A percentile compares a stretch with the other conserved stretches of the same genome.
phyloP scores from a whole-genome alignment of 2,797 vertebrate species.

The Chaetodon trifasciatus region DNA sequence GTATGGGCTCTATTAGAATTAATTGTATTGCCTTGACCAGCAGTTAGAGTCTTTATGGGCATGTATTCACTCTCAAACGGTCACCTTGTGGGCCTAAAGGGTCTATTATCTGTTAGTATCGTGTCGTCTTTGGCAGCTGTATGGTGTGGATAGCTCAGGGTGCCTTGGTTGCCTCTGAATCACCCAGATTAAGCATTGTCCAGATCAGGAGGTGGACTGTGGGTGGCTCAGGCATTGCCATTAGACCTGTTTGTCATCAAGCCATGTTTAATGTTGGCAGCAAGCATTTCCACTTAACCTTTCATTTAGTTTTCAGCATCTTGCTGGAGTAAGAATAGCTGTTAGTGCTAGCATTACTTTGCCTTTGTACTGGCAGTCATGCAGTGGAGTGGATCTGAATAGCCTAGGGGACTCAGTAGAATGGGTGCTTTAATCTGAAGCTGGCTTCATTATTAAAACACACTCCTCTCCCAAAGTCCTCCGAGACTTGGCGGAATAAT shows the following conservation, averaged over 20 bases:
- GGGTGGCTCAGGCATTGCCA: neutral
- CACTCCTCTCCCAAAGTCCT: slow-evolving; percentile 72
- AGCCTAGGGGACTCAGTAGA: slow-evolving; percentile 62
- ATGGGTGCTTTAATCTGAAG: slow-evolving; percentile 78
- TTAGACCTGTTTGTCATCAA: slow-evolving; percentile 27
- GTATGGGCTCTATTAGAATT: slow-evolving; percentile 17
- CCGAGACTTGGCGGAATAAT: slow-evolving; percentile 81
- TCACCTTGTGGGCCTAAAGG: slow-evolving; percentile 17
- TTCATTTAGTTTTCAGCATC: slow-evolving; percentile 46
- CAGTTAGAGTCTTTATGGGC: slow-evolving; percentile 23
- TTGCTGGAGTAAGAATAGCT: slow-evolving; percentile 30
- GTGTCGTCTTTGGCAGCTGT: slow-evolving; percentile 27
- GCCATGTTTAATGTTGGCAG: slow-evolving; percentile 35
- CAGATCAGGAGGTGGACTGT: neutral
- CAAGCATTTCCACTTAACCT: slow-evolving; percentile 51
- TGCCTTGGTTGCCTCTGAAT: slow-evolving; percentile 21
- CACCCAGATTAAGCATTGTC: slow-evolving; percentile 28
- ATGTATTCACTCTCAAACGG: neutral
- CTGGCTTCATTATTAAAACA: slow-evolving; percentile 81
- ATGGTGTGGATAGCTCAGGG: slow-evolving; percentile 6
- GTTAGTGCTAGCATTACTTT: slow-evolving; percentile 36
- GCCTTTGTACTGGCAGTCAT: slow-evolving; percentile 65
- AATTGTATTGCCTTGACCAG: slow-evolving; percentile 15
- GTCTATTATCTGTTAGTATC: slow-evolving; percentile 39
- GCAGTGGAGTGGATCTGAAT: slow-evolving; percentile 59